Conservation (phyloP, 2,888 invertebrate genomes). For the Agrenia bidenticulata region DNA sequence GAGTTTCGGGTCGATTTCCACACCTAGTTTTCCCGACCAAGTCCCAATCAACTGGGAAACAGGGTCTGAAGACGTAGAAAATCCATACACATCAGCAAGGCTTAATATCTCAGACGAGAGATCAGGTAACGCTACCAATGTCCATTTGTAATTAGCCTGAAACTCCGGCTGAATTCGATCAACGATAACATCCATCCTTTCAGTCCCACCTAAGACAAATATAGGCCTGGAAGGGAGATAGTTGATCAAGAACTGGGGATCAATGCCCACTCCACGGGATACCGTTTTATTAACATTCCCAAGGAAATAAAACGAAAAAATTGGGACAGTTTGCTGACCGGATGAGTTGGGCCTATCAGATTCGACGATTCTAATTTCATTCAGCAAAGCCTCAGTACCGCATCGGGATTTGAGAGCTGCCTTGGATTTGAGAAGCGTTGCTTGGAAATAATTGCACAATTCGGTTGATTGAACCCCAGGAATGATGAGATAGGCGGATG, state of each 20-base stretch:
- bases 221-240: constrained; percentile 23
- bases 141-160: constrained; percentile 46
- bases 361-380: too few relatives aligned
- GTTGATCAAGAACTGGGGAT: constrained; percentile 25
- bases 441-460: constrained; percentile 28
- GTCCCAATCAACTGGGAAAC: constrained; percentile 35
- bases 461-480: constrained; percentile 14
- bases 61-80: constrained; percentile 32
- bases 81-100: constrained; percentile 45
- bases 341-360: too few relatives aligned
- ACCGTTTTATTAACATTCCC: neutral
- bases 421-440: constrained; percentile 13
- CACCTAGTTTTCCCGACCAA: constrained; percentile 32
- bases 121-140: constrained; percentile 25
- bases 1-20: constrained; percentile 28
- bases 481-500: constrained; percentile 28
- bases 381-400: neutral
- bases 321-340: constrained; percentile 1
- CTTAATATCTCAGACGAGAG: neutral
- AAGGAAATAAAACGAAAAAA: constrained; percentile 15
- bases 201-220: constrained; percentile 27
- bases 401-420: constrained; percentile 6
- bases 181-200: constrained; percentile 22
- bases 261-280: neutral
- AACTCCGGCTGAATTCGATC: constrained; percentile 35